Evolutionary conservation across 2,888 invertebrate species (phyloP), one percentile per base, ranked within the genome.

Genomic region (Amphimallon solstitiale): DNA sequence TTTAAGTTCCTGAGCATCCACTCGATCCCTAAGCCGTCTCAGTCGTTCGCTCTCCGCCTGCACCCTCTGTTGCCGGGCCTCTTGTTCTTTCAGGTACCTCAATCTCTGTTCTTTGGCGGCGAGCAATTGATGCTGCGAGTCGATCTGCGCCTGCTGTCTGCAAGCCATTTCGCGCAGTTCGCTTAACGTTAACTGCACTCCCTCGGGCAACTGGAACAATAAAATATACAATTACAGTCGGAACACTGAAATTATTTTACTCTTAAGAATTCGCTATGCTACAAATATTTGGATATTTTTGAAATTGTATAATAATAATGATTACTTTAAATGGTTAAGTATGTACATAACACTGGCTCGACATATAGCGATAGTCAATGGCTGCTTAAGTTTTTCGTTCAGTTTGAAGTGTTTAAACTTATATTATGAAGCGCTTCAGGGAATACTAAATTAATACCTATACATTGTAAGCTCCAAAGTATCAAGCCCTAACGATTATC

Each of bases 111-210:
- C 95, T 85, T 94, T 94, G 78, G 95, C 95, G 78, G 94, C 92
- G 80, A 96, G 88, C 85, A 94, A 88, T 86, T 91, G 89, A 83
- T 95, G 94, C 87, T 97, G 97, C 80, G 93, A 92, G 87, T 97
- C 96, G 82, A 97, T 96, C 89, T 97, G 96, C 85, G 95, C 93
- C 87, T 97, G 97, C 87, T 98, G 98, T 80, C 96, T 89, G 83
- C 94, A 89, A 83, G 97, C 97, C 95, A 97, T 97, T 84, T 95
- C 95, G 88, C 96, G 95, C 87, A 97, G 92, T 89, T 97, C 97
- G 84, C 92, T 91, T 88, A 96, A 89, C 83, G 93, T 93, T 88
- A 93, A 88, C 91, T 91, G 91, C 88, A 91, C 91, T 85, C 93
- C 93, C 89, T 92, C 92, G 88, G 92, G 92, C 92, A 93, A 90